phyloP scores from a whole-genome alignment of 2,797 vertebrate genomes.

The Acanthopagrus latus region DNA sequence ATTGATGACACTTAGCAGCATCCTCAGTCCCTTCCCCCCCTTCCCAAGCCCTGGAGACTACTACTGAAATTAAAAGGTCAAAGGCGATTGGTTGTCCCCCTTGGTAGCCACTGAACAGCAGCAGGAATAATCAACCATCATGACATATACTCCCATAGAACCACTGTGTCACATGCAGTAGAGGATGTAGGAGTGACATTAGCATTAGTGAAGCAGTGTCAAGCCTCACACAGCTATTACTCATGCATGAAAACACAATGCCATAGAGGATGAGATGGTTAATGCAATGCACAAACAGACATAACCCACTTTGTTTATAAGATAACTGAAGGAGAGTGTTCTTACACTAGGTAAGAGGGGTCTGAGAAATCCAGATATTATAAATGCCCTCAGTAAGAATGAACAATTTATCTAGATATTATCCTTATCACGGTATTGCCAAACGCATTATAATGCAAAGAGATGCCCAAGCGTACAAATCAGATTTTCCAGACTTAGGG shows the following conservation, averaged over 20 bases:
- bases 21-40: conserved; percentile 11
- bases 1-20: conserved; percentile 72
- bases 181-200: conserved; percentile 30
- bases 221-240: neutral
- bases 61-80: conserved; percentile 76
- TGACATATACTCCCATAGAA: conserved; percentile 36
- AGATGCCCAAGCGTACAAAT: no score
- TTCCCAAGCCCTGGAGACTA: conserved; percentile 52
- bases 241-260: neutral
- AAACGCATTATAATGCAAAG: no score
- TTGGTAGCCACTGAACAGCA: conserved; percentile 47
- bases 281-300: conserved; percentile 22
- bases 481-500: no score
- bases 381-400: neutral
- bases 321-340: conserved; percentile 5
- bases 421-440: no score
- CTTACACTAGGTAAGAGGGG: neutral
- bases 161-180: conserved; percentile 28
- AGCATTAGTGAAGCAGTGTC: conserved; percentile 32
- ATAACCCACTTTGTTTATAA: neutral
- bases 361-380: neutral
- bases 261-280: conserved; percentile 11
- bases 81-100: conserved; percentile 62
- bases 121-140: conserved; percentile 52
- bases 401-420: no score